These are phyloP conservation scores for Trogon surrucura DNA, from an alignment of 2,113 vertebrate species.

Conservation along the genomic window DNA sequence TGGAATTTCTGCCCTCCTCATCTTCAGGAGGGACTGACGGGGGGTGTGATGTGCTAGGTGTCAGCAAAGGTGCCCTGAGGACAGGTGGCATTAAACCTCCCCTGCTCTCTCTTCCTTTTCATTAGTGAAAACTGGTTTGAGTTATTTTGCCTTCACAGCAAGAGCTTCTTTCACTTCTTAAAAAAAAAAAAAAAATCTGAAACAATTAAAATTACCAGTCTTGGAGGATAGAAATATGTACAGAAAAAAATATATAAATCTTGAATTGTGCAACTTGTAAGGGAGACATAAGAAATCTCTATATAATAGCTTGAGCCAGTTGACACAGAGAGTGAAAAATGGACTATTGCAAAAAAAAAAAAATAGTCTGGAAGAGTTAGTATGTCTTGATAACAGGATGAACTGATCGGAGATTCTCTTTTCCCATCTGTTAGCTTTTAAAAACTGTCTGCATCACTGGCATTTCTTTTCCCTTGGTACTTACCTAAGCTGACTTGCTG, in stretches of 20 bases:
- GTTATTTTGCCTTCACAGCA: background rate
- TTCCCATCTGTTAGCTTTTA: background rate
- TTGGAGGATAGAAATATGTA: background rate
- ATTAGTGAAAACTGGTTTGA: background rate
- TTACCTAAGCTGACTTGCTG: slow-evolving; percentile 6
- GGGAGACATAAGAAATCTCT: background rate
- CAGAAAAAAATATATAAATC: background rate
- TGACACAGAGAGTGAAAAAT: background rate
- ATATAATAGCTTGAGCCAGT: background rate
- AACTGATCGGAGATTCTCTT: background rate
- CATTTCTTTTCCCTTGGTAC: background rate
- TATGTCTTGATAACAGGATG: background rate
- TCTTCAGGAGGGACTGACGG: background rate
- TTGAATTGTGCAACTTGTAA: background rate
- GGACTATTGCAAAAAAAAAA: background rate
- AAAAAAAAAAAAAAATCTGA: background rate
- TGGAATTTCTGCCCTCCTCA: background rate
- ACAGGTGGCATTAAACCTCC: background rate
- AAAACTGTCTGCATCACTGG: background rate
- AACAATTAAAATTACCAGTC: background rate
- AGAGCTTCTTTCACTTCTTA: background rate
- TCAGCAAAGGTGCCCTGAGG: background rate
- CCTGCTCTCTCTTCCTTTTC: background rate
- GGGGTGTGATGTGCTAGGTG: background rate
- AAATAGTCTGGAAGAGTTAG: background rate